phyloP scores from a whole-genome alignment of 2,888 invertebrate species.

The Conistra vaccinii region DNA sequence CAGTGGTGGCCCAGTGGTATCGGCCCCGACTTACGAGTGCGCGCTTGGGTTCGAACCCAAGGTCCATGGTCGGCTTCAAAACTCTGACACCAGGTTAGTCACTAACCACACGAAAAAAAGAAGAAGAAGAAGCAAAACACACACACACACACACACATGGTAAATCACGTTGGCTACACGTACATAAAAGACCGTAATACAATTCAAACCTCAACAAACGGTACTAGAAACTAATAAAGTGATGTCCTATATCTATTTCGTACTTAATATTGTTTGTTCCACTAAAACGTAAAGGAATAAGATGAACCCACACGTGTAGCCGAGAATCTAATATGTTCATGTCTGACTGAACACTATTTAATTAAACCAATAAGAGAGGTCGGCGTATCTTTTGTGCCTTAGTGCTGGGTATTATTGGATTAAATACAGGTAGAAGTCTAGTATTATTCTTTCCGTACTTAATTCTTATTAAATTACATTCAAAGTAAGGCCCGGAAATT shows the following conservation, averaged over 20 bases:
- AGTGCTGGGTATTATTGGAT: not conserved
- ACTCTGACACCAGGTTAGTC: too few relatives aligned
- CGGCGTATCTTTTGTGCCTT: slow-evolving; percentile 7
- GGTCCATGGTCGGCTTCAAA: too few relatives aligned
- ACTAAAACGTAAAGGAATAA: slow-evolving; percentile 14
- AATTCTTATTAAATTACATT: not conserved
- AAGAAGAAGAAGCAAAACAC: too few relatives aligned
- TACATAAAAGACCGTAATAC: not conserved
- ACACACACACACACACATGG: not conserved
- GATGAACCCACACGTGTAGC: not conserved
- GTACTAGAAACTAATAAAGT: not conserved
- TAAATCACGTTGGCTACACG: not conserved
- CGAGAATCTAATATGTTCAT: slow-evolving; percentile 23
- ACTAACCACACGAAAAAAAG: too few relatives aligned
- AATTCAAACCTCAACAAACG: not conserved
- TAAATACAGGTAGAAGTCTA: slow-evolving; percentile 5
- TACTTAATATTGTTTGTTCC: not conserved
- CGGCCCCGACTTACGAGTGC: too few relatives aligned
- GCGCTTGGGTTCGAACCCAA: too few relatives aligned
- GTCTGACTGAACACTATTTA: slow-evolving; percentile 27
- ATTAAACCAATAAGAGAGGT: slow-evolving; percentile 39
- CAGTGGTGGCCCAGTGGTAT: too few relatives aligned
- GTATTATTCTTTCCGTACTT: not conserved
- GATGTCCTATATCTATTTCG: not conserved
- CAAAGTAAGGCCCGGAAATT: not conserved